These are phyloP conservation scores for Phymastichus coffea DNA, from an alignment of 1,140 invertebrate genomes.

Conservation along the genomic window DNA sequence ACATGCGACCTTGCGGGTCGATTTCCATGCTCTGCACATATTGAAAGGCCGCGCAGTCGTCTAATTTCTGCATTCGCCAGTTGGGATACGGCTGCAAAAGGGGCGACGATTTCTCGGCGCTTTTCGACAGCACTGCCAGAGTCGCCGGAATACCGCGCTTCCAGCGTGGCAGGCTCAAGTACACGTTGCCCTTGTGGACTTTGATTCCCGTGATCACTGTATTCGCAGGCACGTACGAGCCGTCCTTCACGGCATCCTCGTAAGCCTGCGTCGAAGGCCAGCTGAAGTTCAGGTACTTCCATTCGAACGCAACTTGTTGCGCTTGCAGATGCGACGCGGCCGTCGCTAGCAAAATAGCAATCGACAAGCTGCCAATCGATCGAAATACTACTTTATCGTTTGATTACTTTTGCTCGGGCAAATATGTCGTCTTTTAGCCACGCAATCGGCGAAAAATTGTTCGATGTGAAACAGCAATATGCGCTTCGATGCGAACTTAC, in stretches of 20 bases:
- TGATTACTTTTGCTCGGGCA: too few species aligned
- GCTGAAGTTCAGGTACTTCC: conserved; percentile 46
- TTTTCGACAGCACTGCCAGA: conserved; percentile 47
- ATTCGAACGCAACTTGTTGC: too few species aligned
- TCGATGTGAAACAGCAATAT: too few species aligned
- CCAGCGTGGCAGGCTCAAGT: conserved; percentile 65
- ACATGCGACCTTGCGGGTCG: conserved; percentile 64
- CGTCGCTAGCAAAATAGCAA: conserved; percentile 12
- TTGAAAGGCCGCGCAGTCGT: conserved; percentile 61
- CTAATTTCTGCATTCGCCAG: conserved; percentile 62
- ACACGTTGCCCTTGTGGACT: conserved; percentile 62
- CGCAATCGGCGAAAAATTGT: too few species aligned
- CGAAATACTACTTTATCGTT: too few species aligned
- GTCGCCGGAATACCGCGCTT: conserved; percentile 67
- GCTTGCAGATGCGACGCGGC: conserved; percentile 45
- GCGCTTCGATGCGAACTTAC: too few species aligned
- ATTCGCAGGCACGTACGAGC: conserved; percentile 63
- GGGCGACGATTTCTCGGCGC: not conserved
- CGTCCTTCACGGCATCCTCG: conserved; percentile 53
- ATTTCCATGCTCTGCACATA: conserved; percentile 69
- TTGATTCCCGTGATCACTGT: conserved; percentile 65
- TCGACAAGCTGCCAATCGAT: too few species aligned
- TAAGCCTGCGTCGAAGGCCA: conserved; percentile 49
- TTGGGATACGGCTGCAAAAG: conserved; percentile 61
- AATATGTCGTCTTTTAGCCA: too few species aligned